Evolutionary conservation across 2,113 vertebrate genomes (phyloP), one percentile per base, ranked within the genome.

Genomic region (Scophthalmus maximus): DNA sequence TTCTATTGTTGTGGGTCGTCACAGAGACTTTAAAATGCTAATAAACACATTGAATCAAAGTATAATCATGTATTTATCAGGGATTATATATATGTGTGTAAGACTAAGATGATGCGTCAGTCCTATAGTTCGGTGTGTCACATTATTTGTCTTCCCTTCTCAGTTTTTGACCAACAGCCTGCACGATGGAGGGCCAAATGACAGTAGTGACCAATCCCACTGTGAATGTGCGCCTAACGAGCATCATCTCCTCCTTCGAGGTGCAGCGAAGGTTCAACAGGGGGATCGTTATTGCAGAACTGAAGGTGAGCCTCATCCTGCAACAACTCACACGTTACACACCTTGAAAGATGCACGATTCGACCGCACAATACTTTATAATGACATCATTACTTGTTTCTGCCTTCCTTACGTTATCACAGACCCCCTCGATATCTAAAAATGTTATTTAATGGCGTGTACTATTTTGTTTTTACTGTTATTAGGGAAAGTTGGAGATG

Each of bases 401-500:
- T 36, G 34, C 14, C 34, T 36, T 17, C 14, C 49, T 7, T 2
- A 0, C 57, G 52, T 26, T 32, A 30, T 53, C 20, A 46, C 6
- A 30, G 5, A 30, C 8, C 4, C 8, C 25, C 14, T 18, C 1
- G 44, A 7, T 23, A 5, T 14, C 4, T 15, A 8, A 11, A 20
- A 34, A 26, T 1, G 0, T 9, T 2, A 49, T 22, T 27, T 8
- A 58, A 5, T 29, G 15, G 36, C 20, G 8, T 51, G 15, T 12
- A 11, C 7, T 40, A 8, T 68, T 56, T 18, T 70, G 0, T 80
- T 55, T 61, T 5, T 32, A 1, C 70, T 77, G 8, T 27, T 14
- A 29, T 55, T 52, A 97, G 96, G 90, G 91, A 27, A 97, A 95
- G 63, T 68, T 98, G 85, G 95, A 98, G 87, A 82, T 97, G 83